Evolutionary conservation across 2,888 invertebrate species (phyloP).

Genomic region (Cremastinae sp.): DNA sequence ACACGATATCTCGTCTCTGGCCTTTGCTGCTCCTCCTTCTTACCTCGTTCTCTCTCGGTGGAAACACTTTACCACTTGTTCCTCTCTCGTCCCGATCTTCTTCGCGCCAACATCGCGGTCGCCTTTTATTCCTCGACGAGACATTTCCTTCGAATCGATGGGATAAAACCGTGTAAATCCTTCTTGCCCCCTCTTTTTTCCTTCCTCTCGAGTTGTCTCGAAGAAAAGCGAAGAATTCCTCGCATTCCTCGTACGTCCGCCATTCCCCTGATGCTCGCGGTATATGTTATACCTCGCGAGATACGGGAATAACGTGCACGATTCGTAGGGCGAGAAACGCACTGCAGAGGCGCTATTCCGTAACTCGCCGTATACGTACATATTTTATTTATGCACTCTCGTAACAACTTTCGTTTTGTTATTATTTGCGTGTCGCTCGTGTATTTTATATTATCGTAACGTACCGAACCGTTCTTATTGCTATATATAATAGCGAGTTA

Average conservation of each 20-base stretch:
- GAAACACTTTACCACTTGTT: slow-evolving; percentile 5
- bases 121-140: slow-evolving; percentile 27
- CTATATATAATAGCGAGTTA: too few species aligned
- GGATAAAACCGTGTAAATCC: slow-evolving; percentile 53
- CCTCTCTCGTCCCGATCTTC: slow-evolving; percentile 9
- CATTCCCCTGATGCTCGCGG: slow-evolving; percentile 19
- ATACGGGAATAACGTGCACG: slow-evolving; percentile 3
- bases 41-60: slow-evolving; percentile 10
- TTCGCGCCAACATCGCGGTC: slow-evolving; percentile 1
- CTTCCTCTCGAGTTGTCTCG: slow-evolving; percentile 56
- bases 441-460: too few species aligned
- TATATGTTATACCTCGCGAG: slow-evolving; percentile 30
- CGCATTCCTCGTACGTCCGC: slow-evolving; percentile 61
- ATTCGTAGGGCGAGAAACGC: too few species aligned
- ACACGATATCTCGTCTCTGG: slow-evolving; percentile 33
- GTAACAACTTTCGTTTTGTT: too few species aligned
- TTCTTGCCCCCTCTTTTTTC: slow-evolving; percentile 59
- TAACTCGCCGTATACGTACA: neutral
- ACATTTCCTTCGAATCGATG: slow-evolving; percentile 41
- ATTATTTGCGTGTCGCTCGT: too few species aligned
- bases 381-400: neutral
- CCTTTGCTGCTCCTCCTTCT: slow-evolving; percentile 22
- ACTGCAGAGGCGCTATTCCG: too few species aligned
- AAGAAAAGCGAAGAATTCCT: slow-evolving; percentile 69
- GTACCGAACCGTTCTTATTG: too few species aligned